Percentiles rank a stretch among this genome's conserved stretches.
phyloP scores from a whole-genome alignment of 2,888 invertebrate genomes.

The Brenthis ino region DNA sequence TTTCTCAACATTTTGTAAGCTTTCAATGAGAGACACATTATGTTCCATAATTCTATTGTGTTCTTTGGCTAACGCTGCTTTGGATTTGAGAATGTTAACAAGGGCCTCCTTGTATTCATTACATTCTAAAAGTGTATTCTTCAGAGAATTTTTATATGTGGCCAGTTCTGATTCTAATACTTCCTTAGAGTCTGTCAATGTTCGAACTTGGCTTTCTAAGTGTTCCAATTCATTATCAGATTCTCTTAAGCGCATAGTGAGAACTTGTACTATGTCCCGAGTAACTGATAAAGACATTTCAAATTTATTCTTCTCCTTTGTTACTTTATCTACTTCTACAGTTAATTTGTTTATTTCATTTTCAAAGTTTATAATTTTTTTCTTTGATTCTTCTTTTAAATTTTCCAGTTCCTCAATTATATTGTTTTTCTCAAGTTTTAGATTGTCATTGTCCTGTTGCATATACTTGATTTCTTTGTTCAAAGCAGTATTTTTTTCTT shows the following conservation, averaged over 20 bases:
- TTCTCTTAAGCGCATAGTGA: constrained; percentile 80
- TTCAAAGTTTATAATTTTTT: constrained; percentile 65
- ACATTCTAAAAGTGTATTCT: constrained; percentile 66
- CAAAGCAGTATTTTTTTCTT: constrained; percentile 59
- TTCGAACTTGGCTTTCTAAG: constrained; percentile 69
- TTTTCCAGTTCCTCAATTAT: constrained; percentile 57
- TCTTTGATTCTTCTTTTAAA: constrained; percentile 65
- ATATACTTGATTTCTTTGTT: constrained; percentile 59
- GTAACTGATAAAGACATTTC: constrained; percentile 83
- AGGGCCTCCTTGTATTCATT: constrained; percentile 76
- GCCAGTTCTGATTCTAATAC: constrained; percentile 63
- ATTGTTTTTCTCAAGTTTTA: constrained; percentile 55
- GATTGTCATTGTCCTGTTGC: constrained; percentile 57
- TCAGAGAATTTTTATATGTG: constrained; percentile 62
- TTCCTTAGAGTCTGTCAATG: constrained; percentile 61
- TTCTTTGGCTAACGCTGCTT: constrained; percentile 72
- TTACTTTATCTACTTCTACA: constrained; percentile 67
- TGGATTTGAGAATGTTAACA: constrained; percentile 73
- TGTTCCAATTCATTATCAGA: constrained; percentile 83
- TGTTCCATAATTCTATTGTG: constrained; percentile 77
- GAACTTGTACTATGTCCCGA: constrained; percentile 82
- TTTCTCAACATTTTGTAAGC: constrained; percentile 73
- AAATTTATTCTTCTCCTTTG: constrained; percentile 80
- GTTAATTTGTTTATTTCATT: constrained; percentile 71
- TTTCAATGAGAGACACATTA: constrained; percentile 73